phyloP scores from a whole-genome alignment of 2,888 invertebrate species.

The Hydropsyche betteni region DNA sequence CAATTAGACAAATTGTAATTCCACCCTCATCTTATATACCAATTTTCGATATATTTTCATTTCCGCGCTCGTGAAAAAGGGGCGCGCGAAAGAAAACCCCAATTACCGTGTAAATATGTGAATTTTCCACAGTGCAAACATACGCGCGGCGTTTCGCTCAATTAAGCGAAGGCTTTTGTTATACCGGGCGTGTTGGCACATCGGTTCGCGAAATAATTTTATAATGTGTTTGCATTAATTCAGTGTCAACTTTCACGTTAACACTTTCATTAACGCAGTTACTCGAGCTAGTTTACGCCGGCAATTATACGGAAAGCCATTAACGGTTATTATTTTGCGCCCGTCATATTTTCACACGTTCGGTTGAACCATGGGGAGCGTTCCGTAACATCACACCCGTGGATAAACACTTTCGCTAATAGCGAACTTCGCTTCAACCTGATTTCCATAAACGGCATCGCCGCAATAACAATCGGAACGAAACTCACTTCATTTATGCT shows the following conservation, averaged over 20 bases:
- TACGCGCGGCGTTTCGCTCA: slow-evolving; percentile 32
- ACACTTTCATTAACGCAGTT: slow-evolving; percentile 43
- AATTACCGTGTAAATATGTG: slow-evolving; percentile 33
- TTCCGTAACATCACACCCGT: slow-evolving; percentile 32
- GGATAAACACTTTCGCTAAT: slow-evolving; percentile 43
- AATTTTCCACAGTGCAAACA: slow-evolving; percentile 35
- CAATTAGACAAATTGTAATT: neutral
- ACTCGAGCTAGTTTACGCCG: slow-evolving; percentile 29
- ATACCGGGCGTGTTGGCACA: slow-evolving; percentile 39
- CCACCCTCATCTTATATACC: neutral
- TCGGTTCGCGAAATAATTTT: slow-evolving; percentile 60
- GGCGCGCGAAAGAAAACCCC: slow-evolving; percentile 12
- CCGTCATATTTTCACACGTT: slow-evolving; percentile 32
- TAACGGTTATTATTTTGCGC: slow-evolving; percentile 31
- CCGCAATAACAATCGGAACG: slow-evolving; percentile 4
- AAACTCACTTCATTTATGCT: neutral
- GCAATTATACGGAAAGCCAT: slow-evolving; percentile 32
- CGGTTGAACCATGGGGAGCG: neutral
- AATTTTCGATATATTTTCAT: neutral
- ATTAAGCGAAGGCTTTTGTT: slow-evolving; percentile 39
- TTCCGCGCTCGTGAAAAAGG: neutral
- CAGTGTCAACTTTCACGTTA: slow-evolving; percentile 54
- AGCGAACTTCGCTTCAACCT: slow-evolving; percentile 32
- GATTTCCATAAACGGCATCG: slow-evolving; percentile 18
- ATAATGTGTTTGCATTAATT: slow-evolving; percentile 66